These are phyloP conservation scores for Tamias sibiricus DNA, from an alignment of 2,113 vertebrate genomes.

Conservation along the genomic window DNA sequence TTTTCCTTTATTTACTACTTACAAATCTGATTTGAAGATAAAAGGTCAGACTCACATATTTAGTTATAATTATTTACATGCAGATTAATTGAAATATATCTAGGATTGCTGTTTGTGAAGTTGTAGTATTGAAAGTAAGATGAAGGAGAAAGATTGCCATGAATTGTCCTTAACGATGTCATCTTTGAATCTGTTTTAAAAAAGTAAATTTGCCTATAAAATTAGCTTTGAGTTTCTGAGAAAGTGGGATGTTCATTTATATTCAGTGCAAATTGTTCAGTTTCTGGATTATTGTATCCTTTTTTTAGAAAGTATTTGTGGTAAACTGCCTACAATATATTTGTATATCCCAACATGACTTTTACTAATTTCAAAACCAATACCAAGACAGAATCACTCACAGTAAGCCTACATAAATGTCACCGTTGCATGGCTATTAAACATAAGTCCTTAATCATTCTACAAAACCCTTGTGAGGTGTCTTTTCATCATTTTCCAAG, in stretches of 20 bases:
- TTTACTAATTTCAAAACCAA: slow-evolving; percentile 37
- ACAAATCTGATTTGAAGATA: background rate
- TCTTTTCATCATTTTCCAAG: background rate
- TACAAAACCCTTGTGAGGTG: background rate
- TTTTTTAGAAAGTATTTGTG: background rate
- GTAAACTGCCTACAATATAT: background rate
- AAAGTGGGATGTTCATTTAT: background rate
- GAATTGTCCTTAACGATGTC: background rate
- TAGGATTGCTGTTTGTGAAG: background rate
- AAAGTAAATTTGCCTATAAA: background rate
- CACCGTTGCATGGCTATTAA: background rate
- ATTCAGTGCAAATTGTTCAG: background rate
- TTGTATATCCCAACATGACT: background rate
- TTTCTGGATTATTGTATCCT: background rate
- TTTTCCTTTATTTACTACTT: slow-evolving; percentile 4
- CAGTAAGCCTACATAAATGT: background rate
- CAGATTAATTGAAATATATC: background rate
- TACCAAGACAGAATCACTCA: background rate
- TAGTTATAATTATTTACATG: background rate
- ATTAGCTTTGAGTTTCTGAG: background rate
- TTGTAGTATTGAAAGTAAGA: background rate
- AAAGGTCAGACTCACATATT: background rate
- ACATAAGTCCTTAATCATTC: background rate
- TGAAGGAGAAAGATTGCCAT: background rate
- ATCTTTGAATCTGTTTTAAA: background rate